Percentiles rank a stretch among this genome's conserved stretches.
phyloP scores from a whole-genome alignment of 2,113 vertebrate species.

The Proterorhinus semilunaris region DNA sequence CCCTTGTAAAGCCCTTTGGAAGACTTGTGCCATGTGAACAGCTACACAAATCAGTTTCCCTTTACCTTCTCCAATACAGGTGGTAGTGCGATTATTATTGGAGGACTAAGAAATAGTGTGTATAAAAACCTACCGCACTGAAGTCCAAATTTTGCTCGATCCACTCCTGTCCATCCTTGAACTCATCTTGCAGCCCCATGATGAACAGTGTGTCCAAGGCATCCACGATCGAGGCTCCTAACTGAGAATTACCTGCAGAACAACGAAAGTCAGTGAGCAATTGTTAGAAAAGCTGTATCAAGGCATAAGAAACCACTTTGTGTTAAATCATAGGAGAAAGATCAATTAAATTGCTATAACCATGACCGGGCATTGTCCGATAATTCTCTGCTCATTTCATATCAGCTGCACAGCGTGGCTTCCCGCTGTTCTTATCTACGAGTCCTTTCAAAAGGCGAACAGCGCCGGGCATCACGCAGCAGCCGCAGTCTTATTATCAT shows the following conservation, averaged over 20 bases:
- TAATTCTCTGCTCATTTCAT: conserved; percentile 23
- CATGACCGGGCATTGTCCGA: conserved; percentile 19
- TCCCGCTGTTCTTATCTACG: conserved; percentile 35
- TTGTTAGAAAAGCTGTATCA: neutral
- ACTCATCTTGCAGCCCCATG: conserved; percentile 96
- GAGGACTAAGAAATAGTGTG: neutral
- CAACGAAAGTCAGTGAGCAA: neutral
- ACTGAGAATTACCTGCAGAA: conserved; percentile 88
- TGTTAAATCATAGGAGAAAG: neutral
- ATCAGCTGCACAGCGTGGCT: conserved; percentile 26
- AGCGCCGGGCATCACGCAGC: conserved; percentile 35
- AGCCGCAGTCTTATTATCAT: conserved; percentile 57
- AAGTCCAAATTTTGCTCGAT: conserved; percentile 96
- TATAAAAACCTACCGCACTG: conserved; percentile 80
- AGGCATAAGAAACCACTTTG: neutral
- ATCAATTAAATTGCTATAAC: conserved; percentile 3
- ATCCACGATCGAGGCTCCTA: conserved; percentile 96
- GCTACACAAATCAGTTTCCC: too few species aligned
- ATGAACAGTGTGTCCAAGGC: conserved; percentile 97
- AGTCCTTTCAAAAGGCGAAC: conserved; percentile 37
- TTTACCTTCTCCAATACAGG: too few species aligned
- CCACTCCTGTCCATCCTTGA: conserved; percentile 95
- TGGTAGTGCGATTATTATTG: too few species aligned
- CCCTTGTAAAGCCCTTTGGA: too few species aligned
- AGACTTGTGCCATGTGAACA: too few species aligned